A percentile compares a stretch with the other conserved stretches of the same genome.
Conservation (phyloP, 2,797 vertebrate species). For the Phataginus tricuspis region DNA sequence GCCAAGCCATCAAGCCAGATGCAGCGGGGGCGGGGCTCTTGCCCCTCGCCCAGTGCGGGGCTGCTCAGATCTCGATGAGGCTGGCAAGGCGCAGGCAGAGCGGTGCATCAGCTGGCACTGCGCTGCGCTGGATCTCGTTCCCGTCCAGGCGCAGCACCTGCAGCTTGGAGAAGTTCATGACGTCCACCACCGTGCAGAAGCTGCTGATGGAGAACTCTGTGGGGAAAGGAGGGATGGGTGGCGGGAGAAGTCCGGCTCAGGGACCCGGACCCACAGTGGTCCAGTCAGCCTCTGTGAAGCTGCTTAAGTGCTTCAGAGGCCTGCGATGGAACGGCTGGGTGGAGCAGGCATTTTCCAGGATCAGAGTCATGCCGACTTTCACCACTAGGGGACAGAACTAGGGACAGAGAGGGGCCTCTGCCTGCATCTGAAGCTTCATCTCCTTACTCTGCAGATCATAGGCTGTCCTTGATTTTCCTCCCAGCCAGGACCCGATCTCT, state of each 20-base stretch:
- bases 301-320: neutral
- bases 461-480: neutral
- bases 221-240: slow-evolving; percentile 1
- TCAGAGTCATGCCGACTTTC: neutral
- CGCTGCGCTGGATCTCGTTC: slow-evolving; percentile 91
- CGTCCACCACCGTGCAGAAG: slow-evolving; percentile 93
- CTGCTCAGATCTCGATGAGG: slow-evolving; percentile 90
- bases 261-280: neutral
- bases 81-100: slow-evolving; percentile 93
- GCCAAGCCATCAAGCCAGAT: slow-evolving; percentile 79
- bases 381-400: neutral
- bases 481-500: neutral
- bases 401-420: too few species aligned
- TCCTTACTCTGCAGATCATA: neutral
- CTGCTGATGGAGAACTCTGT: slow-evolving; percentile 96
- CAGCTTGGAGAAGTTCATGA: slow-evolving; percentile 95
- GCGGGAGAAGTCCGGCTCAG: neutral
- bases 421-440: neutral
- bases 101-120: slow-evolving; percentile 90
- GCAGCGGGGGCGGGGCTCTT: neutral
- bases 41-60: neutral
- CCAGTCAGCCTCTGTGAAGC: neutral
- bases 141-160: slow-evolving; percentile 94
- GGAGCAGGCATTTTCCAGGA: neutral
- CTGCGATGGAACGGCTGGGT: neutral